Percentiles rank a stretch among this genome's conserved stretches.
Evolutionary conservation across 2,797 vertebrate species (phyloP).

Genomic region (Natrix natrix): DNA sequence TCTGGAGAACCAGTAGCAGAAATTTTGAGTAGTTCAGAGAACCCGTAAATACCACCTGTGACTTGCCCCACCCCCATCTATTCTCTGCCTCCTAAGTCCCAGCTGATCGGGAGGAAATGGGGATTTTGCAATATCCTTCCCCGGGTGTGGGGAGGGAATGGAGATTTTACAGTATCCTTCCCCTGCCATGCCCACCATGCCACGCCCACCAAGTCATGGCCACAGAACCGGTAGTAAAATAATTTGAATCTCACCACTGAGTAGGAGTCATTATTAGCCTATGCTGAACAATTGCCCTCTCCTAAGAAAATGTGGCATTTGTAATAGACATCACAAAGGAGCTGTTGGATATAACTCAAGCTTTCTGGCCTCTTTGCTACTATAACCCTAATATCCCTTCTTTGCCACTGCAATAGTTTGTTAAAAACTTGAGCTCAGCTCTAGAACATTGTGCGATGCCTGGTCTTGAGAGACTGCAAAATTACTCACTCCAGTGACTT

Average conservation of each 20-base stretch:
- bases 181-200: no score
- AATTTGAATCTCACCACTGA: background rate
- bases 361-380: background rate
- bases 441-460: background rate
- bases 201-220: no score
- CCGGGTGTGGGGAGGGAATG: no score
- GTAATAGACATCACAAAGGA: background rate
- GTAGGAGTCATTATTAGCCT: background rate
- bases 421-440: background rate
- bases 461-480: background rate
- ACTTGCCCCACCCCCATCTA: no score
- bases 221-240: no score
- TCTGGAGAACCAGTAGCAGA: no score
- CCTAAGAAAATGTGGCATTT: background rate
- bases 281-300: background rate
- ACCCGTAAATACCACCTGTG: no score
- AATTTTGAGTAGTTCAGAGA: no score
- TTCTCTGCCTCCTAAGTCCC: no score
- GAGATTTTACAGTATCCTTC: no score
- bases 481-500: accelerated
- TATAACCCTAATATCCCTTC: background rate
- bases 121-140: no score
- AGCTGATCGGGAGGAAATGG: no score
- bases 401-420: background rate
- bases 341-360: background rate